These are phyloP conservation scores for Lymantria dispar DNA, from an alignment of 2,888 invertebrate species.

Conservation along the genomic window DNA sequence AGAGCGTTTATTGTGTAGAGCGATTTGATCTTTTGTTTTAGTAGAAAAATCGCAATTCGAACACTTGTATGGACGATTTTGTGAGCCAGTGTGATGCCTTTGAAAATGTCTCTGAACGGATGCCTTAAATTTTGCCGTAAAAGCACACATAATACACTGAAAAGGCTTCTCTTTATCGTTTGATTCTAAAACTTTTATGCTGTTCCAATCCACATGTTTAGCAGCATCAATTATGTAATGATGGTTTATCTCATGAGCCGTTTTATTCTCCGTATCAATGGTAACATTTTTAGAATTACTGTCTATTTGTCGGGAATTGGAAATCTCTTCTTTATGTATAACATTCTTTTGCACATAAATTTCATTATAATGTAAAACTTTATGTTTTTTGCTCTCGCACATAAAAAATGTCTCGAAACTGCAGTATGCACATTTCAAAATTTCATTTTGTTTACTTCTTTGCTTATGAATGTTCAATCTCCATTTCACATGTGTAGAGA, in stretches of 20 bases:
- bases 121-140: constrained; percentile 58
- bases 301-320: neutral
- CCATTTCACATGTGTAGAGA: constrained; percentile 54
- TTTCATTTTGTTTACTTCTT: constrained; percentile 39
- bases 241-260: constrained; percentile 27
- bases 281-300: neutral
- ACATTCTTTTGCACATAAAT: constrained; percentile 2
- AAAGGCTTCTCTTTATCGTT: constrained; percentile 49
- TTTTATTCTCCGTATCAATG: neutral
- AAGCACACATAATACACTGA: constrained; percentile 53
- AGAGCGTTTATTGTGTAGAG: constrained; percentile 61
- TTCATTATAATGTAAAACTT: constrained; percentile 27
- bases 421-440: constrained; percentile 49
- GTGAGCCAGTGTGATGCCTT: constrained; percentile 52
- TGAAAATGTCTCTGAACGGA: constrained; percentile 64
- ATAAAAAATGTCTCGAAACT: constrained; percentile 49
- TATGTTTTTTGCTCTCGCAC: constrained; percentile 59
- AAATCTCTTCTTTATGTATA: neutral
- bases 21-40: constrained; percentile 65
- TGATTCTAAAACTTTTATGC: constrained; percentile 52
- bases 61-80: constrained; percentile 58
- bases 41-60: constrained; percentile 62
- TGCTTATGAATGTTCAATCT: constrained; percentile 55
- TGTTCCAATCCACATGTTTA: constrained; percentile 50
- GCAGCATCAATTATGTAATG: constrained; percentile 49